phyloP scores from a whole-genome alignment of 2,113 vertebrate genomes.

The Ctenomys sociabilis region DNA sequence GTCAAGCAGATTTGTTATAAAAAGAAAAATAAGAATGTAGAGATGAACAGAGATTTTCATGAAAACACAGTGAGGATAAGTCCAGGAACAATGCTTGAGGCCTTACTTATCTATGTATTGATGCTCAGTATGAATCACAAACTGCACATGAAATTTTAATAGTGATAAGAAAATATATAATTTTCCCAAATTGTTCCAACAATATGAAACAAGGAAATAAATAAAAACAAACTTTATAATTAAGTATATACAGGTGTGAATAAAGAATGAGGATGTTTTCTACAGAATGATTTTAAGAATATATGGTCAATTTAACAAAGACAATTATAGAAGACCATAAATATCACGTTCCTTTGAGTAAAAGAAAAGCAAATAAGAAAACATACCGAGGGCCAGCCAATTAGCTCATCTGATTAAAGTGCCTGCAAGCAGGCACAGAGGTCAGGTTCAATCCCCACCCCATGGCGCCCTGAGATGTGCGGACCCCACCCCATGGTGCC shows the following conservation, averaged over 20 bases:
- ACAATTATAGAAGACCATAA: slow-evolving; percentile 14
- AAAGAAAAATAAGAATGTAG: slow-evolving; percentile 29
- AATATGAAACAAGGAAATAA: slow-evolving; percentile 13
- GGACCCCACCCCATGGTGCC: too few species aligned
- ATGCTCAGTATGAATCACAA: slow-evolving; percentile 38
- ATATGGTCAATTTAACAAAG: slow-evolving; percentile 16
- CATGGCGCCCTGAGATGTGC: too few species aligned
- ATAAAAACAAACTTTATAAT: slow-evolving; percentile 28
- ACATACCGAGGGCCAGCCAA: background rate
- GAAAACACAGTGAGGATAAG: slow-evolving; percentile 18
- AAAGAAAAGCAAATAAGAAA: slow-evolving; percentile 55
- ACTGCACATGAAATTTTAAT: slow-evolving; percentile 6
- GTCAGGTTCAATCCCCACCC: too few species aligned
- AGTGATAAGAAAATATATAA: slow-evolving; percentile 6
- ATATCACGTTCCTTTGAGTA: background rate
- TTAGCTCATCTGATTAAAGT: too few species aligned
- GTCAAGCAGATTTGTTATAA: slow-evolving; percentile 25
- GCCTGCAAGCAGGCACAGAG: too few species aligned
- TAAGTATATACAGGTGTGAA: background rate
- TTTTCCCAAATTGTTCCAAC: slow-evolving; percentile 1
- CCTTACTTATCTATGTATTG: background rate
- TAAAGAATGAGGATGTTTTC: background rate
- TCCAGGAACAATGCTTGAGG: background rate
- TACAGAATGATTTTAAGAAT: slow-evolving; percentile 34
- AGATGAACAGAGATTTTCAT: background rate